Percentiles rank a stretch among this genome's conserved stretches.
Conservation (phyloP, 2,888 invertebrate genomes). For the Tanytarsus gracilentus region DNA sequence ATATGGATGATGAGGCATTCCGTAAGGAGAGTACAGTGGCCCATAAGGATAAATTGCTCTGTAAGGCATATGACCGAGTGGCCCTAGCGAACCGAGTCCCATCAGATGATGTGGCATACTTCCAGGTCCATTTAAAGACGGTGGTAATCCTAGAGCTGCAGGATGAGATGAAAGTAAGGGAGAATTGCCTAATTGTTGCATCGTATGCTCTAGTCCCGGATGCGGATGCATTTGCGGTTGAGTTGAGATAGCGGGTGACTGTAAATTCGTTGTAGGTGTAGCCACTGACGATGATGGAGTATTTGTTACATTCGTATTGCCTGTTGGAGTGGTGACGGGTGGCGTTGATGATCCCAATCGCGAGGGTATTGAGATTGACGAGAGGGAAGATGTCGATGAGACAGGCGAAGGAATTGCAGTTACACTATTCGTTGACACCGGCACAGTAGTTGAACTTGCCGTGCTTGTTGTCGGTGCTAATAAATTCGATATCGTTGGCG, state of each 20-base stretch:
- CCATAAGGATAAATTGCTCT: slow-evolving; percentile 44
- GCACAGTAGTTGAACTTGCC: slow-evolving; percentile 39
- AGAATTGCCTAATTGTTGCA: slow-evolving; percentile 32
- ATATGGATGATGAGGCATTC: slow-evolving; percentile 64
- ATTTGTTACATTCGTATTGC: slow-evolving; percentile 40
- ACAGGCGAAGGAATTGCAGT: slow-evolving; percentile 39
- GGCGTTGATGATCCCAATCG: slow-evolving; percentile 46
- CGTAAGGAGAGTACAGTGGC: slow-evolving; percentile 72
- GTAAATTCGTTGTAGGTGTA: slow-evolving; percentile 34
- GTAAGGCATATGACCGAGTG: slow-evolving; percentile 35
- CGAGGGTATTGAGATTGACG: slow-evolving; percentile 34
- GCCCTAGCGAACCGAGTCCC: slow-evolving; percentile 1
- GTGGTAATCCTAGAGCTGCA: slow-evolving; percentile 30
- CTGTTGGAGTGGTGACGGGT: slow-evolving; percentile 47
- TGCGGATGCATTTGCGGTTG: slow-evolving; percentile 32
- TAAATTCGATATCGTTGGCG: slow-evolving; percentile 45
- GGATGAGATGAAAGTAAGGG: slow-evolving; percentile 31
- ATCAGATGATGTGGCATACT: slow-evolving; percentile 30
- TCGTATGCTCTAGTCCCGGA: slow-evolving; percentile 34
- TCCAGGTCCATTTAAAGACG: slow-evolving; percentile 36
- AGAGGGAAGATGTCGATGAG: slow-evolving; percentile 43
- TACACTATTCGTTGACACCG: slow-evolving; percentile 35
- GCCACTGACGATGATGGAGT: slow-evolving; percentile 35
- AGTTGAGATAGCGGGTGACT: slow-evolving; percentile 33
- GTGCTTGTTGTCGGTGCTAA: slow-evolving; percentile 32